Base-by-base conservation (phyloP, 2,888 invertebrate species). In the Alviniconcha strummeri region DNA sequence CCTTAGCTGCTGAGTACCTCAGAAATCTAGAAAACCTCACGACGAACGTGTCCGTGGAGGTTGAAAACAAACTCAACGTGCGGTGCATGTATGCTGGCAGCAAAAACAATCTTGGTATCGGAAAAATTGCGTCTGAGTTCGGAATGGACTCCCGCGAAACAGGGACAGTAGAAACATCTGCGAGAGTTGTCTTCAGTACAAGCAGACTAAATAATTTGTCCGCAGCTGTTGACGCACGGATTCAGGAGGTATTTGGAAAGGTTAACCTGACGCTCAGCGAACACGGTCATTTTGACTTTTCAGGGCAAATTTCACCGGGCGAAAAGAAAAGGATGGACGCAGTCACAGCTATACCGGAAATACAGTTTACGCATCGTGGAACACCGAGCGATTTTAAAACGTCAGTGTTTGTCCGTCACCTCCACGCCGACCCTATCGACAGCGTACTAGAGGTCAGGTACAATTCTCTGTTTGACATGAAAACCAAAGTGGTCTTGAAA, bases 381-480 rank as follows among this genome's bases (percentile, higher is more conserved):
- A 56, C 15, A 6, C 60, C 15, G 36, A 80, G n/a, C 72, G 60
- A 83, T n/a, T 64, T 83, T 55, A 55, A 36, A 64, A 78, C 84
- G 7, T 76, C 80, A 17, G 64, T 71, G 52, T 19, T 69, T 17
- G n/a, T 85, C 7, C 56, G 77, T 56, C 75, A 76, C 9, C 57
- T 80, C 17, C 36, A 81, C 4, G 64, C 54, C 17, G 80, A 77
- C 5, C 80, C 60, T 9, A 60, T 71, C 9, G 72, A 64, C 52
- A 64, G 57, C 15, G n/a, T 4, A 52, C 52, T 64, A 13, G 57
- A 64, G 15, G 64, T 78, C 1, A 36, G 15, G 5, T 85, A 83
- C 72, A 19, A 13, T 19, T 82, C 84, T 17, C 80, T 80, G 8
- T 75, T 60, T 57, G 81, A 83, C 54, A 71, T 86, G 74, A 83